phyloP scores from a whole-genome alignment of 2,113 vertebrate species.

The Nyctibius bracteatus region DNA sequence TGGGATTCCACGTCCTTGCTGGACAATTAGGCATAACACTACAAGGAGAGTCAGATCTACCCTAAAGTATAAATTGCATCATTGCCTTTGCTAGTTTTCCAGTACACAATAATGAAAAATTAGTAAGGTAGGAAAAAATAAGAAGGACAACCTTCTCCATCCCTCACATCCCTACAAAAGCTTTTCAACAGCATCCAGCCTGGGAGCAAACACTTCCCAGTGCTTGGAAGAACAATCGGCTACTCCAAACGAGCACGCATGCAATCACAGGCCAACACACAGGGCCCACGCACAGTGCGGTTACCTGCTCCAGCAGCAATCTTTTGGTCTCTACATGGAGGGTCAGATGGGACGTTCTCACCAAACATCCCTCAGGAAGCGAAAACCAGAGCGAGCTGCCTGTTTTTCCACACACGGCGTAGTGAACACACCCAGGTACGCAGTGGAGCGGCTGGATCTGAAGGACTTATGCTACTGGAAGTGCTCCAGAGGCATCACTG shows the following conservation, averaged over 20 bases:
- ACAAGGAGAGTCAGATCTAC: background rate
- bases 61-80: background rate
- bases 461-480: background rate
- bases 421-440: rapidly evolving
- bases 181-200: slow-evolving; percentile 16
- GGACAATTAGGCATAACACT: background rate
- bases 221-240: background rate
- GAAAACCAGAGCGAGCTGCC: background rate
- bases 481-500: background rate
- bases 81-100: background rate
- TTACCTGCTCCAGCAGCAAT: background rate
- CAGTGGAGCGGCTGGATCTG: background rate
- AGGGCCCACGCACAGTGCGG: background rate
- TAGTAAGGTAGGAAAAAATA: background rate
- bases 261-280: background rate
- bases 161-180: background rate
- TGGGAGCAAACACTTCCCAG: background rate
- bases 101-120: background rate
- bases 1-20: background rate
- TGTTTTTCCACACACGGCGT: background rate
- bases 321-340: background rate
- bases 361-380: background rate
- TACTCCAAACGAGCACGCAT: background rate
- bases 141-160: background rate
- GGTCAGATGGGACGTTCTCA: background rate